Conservation (phyloP, 2,113 vertebrate genomes). For the Microtus oregoni region DNA sequence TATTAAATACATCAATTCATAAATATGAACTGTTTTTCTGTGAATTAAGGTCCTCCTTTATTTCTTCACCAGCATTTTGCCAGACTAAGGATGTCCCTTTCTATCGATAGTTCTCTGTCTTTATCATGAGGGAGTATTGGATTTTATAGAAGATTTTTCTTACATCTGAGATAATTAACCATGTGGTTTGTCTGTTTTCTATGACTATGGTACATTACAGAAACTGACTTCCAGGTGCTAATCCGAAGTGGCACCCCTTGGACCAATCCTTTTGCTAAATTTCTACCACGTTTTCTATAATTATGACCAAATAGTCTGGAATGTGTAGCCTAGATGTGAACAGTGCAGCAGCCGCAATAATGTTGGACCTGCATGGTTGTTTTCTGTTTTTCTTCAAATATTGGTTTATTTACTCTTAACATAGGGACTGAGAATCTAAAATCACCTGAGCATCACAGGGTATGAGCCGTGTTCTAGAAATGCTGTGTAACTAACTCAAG, state of each 20-base stretch:
- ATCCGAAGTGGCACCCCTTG: neutral
- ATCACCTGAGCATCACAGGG: neutral
- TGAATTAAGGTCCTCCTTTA: neutral
- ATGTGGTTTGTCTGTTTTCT: neutral
- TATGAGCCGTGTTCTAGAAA: conserved; percentile 20
- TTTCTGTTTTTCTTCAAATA: neutral
- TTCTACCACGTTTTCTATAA: neutral
- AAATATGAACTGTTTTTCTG: neutral
- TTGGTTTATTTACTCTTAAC: neutral
- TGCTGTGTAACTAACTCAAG: neutral
- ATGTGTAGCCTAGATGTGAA: neutral
- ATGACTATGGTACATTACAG: neutral
- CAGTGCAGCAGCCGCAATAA: neutral
- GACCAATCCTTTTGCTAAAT: neutral
- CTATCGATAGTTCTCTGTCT: neutral
- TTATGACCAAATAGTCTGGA: conserved; percentile 27
- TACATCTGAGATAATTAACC: neutral
- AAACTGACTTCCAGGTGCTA: conserved; percentile 13
- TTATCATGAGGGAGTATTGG: neutral
- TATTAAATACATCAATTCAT: neutral
- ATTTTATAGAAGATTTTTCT: conserved; percentile 7
- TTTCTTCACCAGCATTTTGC: neutral
- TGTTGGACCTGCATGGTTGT: neutral
- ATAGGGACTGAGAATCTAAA: neutral
- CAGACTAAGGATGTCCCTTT: neutral